These are phyloP conservation scores for Plusia festucae DNA, from an alignment of 2,888 invertebrate species.

Conservation along the genomic window DNA sequence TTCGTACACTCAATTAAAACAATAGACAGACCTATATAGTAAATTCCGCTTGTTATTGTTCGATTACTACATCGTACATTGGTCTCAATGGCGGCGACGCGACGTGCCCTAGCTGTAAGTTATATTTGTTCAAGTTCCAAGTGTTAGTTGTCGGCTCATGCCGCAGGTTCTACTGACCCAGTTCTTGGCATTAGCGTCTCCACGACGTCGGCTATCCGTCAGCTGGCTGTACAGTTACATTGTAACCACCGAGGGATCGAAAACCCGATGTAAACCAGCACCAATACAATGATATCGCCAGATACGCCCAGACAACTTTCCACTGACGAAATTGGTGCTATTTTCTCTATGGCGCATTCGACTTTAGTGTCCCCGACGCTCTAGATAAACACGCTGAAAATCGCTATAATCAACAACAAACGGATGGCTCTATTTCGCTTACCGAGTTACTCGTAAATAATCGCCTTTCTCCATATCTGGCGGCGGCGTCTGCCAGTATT, in stretches of 20 bases:
- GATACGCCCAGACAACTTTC: conserved; percentile 56
- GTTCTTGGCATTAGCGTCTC: conserved; percentile 77
- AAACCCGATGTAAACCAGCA: conserved; percentile 47
- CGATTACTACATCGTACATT: conserved; percentile 56
- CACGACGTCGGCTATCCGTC: conserved; percentile 68
- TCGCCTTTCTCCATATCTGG: conserved; percentile 52
- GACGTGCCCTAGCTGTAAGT: conserved; percentile 60
- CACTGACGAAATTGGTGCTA: conserved; percentile 45
- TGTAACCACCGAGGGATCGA: conserved; percentile 52
- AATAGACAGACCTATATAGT: conserved; percentile 34
- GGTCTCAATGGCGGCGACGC: conserved; percentile 11
- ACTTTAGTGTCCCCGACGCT: conserved; percentile 41
- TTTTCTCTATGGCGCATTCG: conserved; percentile 44
- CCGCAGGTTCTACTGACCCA: conserved; percentile 76
- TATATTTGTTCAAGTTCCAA: conserved; percentile 74
- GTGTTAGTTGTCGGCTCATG: conserved; percentile 65
- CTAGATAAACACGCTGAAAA: conserved; percentile 42
- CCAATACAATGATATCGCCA: conserved; percentile 49
- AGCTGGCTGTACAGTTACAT: conserved; percentile 68
- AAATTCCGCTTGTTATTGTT: conserved; percentile 51
- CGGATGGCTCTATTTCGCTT: conserved; percentile 30
- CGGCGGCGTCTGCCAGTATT: conserved; percentile 48
- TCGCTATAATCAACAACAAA: conserved; percentile 40
- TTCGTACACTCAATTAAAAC: conserved; percentile 57
- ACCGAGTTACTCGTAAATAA: conserved; percentile 35